Percentiles rank a stretch among this genome's conserved stretches.
phyloP scores from a whole-genome alignment of 2,113 vertebrate genomes.

The Tauraco erythrolophus region DNA sequence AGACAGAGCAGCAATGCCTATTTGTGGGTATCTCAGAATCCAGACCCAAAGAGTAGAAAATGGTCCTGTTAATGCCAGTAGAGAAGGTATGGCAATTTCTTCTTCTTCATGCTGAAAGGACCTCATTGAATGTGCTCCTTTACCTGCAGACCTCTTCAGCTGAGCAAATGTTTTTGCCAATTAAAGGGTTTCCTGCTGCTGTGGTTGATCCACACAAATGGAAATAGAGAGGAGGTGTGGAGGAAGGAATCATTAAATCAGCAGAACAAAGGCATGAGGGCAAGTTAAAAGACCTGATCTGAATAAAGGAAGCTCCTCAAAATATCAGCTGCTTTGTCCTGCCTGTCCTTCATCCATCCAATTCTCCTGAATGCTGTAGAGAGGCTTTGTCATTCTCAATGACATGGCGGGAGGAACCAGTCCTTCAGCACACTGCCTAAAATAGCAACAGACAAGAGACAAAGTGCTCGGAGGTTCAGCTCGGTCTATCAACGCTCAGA shows the following conservation, averaged over 20 bases:
- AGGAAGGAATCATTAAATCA: conserved; percentile 76
- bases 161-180: conserved; percentile 70
- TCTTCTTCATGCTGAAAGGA: conserved; percentile 51
- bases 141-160: conserved; percentile 47
- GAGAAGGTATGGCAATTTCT: conserved; percentile 60
- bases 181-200: conserved; percentile 75
- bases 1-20: background rate
- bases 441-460: conserved; percentile 51
- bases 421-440: conserved; percentile 4
- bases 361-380: conserved; percentile 56
- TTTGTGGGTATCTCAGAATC: conserved; percentile 47
- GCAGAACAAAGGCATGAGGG: conserved; percentile 66
- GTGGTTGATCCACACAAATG: conserved; percentile 60
- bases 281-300: conserved; percentile 64
- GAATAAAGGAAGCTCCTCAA: conserved; percentile 55
- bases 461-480: conserved; percentile 46
- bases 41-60: conserved; percentile 53
- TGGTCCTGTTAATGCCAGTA: conserved; percentile 57
- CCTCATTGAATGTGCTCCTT: conserved; percentile 65
- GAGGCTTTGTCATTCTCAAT: conserved; percentile 66
- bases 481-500: background rate
- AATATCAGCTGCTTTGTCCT: conserved; percentile 41
- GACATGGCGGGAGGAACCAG: conserved; percentile 47
- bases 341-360: conserved; percentile 23
- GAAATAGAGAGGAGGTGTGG: conserved; percentile 32